Evolutionary conservation across 2,113 vertebrate genomes (phyloP).

Genomic region (Reinhardtius hippoglossoides): DNA sequence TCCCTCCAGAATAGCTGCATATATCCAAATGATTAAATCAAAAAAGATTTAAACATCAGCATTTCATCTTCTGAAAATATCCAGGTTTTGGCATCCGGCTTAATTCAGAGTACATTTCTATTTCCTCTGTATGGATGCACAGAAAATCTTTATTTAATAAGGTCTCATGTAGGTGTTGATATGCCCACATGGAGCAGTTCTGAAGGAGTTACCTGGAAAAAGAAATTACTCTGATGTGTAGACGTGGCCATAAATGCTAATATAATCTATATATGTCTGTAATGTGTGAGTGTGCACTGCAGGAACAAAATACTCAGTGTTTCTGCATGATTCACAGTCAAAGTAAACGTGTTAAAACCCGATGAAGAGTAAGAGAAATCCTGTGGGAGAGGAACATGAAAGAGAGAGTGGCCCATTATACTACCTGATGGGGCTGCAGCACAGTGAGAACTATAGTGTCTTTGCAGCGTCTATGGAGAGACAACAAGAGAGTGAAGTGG

Average conservation of each 20-base stretch:
- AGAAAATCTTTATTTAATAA: constrained; percentile 40
- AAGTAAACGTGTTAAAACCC: constrained; percentile 27
- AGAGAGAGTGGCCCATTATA: constrained; percentile 60
- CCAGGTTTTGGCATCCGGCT: constrained; percentile 25
- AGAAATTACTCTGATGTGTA: constrained; percentile 39
- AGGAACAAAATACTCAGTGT: constrained; percentile 1
- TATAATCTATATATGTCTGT: background rate
- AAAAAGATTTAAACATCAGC: constrained; percentile 6
- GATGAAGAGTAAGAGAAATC: constrained; percentile 41
- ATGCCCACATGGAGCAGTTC: constrained; percentile 27
- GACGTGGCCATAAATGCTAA: constrained; percentile 34
- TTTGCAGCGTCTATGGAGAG: constrained; percentile 89
- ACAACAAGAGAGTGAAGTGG: constrained; percentile 72
- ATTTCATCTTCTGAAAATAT: constrained; percentile 9
- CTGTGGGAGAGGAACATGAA: constrained; percentile 47
- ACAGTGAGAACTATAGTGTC: constrained; percentile 94
- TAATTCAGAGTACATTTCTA: constrained; percentile 48
- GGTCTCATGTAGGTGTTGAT: constrained; percentile 28
- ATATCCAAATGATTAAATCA: background rate
- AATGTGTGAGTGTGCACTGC: no score
- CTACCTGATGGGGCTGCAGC: constrained; percentile 95
- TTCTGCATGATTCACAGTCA: constrained; percentile 40
- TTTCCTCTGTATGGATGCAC: constrained; percentile 35
- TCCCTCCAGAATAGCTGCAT: background rate
- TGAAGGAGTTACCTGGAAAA: constrained; percentile 39